These are phyloP conservation scores for Clostera curtula DNA, from an alignment of 2,888 invertebrate species.

Conservation along the genomic window DNA sequence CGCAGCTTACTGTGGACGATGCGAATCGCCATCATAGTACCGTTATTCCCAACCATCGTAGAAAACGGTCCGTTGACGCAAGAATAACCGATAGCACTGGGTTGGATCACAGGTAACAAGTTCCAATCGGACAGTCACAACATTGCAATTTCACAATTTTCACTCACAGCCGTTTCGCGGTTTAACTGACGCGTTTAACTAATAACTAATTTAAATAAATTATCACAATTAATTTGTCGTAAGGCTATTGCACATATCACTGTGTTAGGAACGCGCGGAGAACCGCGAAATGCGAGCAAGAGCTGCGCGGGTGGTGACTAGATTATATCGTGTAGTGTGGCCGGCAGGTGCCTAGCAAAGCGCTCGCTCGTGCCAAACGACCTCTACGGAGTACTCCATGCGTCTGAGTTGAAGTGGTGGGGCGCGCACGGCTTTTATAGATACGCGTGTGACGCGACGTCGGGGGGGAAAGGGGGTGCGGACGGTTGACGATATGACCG, in stretches of 20 bases:
- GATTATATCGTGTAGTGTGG: constrained; percentile 67
- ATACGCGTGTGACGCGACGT: constrained; percentile 55
- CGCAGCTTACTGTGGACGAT: constrained; percentile 93
- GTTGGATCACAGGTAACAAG: constrained; percentile 65
- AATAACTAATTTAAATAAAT: constrained; percentile 70
- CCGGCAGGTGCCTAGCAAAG: constrained; percentile 77
- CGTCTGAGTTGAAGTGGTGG: constrained; percentile 72
- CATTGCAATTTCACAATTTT: constrained; percentile 64
- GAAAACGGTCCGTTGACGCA: constrained; percentile 56
- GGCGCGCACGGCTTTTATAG: constrained; percentile 66
- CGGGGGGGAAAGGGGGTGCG: constrained; percentile 24
- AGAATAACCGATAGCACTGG: constrained; percentile 68
- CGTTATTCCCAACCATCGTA: constrained; percentile 90
- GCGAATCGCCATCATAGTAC: constrained; percentile 90
- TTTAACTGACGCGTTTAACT: constrained; percentile 53
- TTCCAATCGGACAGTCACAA: constrained; percentile 74
- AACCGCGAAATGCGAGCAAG: constrained; percentile 67
- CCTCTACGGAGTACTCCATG: constrained; percentile 77
- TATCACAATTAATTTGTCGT: constrained; percentile 70
- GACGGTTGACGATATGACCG: constrained; percentile 51
- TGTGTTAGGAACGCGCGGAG: constrained; percentile 71
- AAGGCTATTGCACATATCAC: constrained; percentile 74
- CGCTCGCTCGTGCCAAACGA: constrained; percentile 77
- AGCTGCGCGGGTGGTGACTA: constrained; percentile 73
- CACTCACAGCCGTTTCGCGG: constrained; percentile 72